Conservation (phyloP, 2,888 invertebrate species). For the Iphiclides podalirius region DNA sequence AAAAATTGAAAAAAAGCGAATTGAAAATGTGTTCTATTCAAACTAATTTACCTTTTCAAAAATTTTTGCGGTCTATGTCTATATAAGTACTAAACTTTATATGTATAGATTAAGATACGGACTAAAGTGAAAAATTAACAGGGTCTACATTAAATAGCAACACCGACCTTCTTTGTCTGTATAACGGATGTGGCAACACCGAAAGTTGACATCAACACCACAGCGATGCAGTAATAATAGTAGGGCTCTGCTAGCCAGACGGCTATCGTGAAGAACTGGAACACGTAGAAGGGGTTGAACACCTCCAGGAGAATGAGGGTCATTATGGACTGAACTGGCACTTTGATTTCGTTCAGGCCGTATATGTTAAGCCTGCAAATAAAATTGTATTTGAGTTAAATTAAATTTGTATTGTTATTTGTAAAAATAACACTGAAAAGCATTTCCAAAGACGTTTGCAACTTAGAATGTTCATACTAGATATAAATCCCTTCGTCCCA, state of each 20-base stretch:
- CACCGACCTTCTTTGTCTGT: slow-evolving; percentile 88
- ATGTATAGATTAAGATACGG: too few species aligned
- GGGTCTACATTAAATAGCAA: slow-evolving; percentile 21
- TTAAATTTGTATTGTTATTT: too few species aligned
- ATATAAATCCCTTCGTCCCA: too few species aligned
- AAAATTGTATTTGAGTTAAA: slow-evolving; percentile 1
- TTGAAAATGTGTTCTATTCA: too few species aligned
- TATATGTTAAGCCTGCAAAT: slow-evolving; percentile 86
- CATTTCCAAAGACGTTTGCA: too few species aligned
- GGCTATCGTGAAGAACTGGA: slow-evolving; percentile 94
- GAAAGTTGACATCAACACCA: slow-evolving; percentile 90
- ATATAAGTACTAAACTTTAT: too few species aligned
- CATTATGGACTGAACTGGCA: slow-evolving; percentile 86
- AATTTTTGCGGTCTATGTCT: too few species aligned
- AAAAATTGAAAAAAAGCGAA: too few species aligned
- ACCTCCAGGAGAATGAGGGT: slow-evolving; percentile 89
- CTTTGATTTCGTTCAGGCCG: slow-evolving; percentile 90
- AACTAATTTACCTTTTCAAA: too few species aligned
- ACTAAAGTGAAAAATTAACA: too few species aligned
- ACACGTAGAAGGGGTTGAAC: slow-evolving; percentile 96
- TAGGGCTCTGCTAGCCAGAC: slow-evolving; percentile 95
- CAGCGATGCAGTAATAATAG: slow-evolving; percentile 93
- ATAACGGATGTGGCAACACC: slow-evolving; percentile 91
- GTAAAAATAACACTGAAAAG: too few species aligned
- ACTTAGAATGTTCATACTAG: too few species aligned